Evolutionary conservation across 1,140 invertebrate species (phyloP).

Genomic region (Macrocentrus cingulum): DNA sequence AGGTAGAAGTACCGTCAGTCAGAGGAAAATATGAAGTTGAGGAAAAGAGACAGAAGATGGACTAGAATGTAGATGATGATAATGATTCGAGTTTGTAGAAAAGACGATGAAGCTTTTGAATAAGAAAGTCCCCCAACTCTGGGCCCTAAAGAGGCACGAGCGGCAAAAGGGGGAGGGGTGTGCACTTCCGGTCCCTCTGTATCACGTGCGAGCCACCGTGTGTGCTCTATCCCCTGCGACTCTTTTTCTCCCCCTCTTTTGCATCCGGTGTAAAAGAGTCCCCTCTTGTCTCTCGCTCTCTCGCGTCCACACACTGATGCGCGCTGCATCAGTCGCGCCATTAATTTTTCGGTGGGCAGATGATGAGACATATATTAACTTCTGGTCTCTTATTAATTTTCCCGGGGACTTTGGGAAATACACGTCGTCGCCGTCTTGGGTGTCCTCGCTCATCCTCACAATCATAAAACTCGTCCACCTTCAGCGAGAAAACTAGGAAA

Average conservation of each 20-base stretch:
- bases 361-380: background rate
- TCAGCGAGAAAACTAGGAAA: no score
- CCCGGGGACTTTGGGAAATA: background rate
- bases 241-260: constrained; percentile 34
- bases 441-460: background rate
- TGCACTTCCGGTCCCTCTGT: constrained; percentile 54
- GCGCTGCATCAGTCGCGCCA: no score
- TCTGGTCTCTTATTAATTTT: background rate
- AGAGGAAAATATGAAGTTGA: no score
- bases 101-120: background rate
- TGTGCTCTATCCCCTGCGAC: constrained; percentile 37
- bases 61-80: no score
- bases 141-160: constrained; percentile 24
- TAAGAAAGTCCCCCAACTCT: background rate
- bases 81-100: background rate
- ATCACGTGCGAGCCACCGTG: constrained; percentile 57
- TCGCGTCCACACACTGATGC: constrained; percentile 30
- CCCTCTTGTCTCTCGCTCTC: constrained; percentile 31
- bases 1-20: no score
- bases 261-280: constrained; percentile 39
- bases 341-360: background rate
- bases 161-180: constrained; percentile 42
- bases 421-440: background rate
- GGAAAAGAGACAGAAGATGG: no score
- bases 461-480: no score